Evolutionary conservation across 1,140 invertebrate species (phyloP), one percentile per base, ranked within the genome.

Genomic region (Aethina tumida): DNA sequence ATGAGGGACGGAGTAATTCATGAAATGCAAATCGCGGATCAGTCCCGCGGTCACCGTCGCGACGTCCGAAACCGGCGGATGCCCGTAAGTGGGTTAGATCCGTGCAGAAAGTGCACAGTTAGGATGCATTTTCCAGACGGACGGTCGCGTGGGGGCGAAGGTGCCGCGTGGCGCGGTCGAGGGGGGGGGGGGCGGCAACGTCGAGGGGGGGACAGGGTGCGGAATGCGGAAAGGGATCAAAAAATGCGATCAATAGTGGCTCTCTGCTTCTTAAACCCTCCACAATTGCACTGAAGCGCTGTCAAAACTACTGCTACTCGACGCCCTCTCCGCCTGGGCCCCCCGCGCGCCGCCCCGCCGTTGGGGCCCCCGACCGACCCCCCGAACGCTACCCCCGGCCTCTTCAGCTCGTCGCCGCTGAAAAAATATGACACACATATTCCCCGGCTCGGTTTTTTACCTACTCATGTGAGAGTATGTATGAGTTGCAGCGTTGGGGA

Each of bases 231-330:
- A 55, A 56, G 58, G 59, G 56, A 62, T 60, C 59, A 62, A 62
- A 62, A 62, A 62, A 59, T 60, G 51, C 59, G 59, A 62, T 62
- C 59, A 62, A 62, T 62, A 62, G 54, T 53, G 53, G 47, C 49
- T 53, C 54, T 55, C 51, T 57, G 43, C 58, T 62, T 58, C 59
- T 62, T 61, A 61, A 55, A 61, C 56, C 52, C 58, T 56, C 58
- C 55, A 60, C 59, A 60, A 60, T 59, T 56, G 58, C 55, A 55
- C 52, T 49, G 56, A 56, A 52, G 58, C 59, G 55, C 58, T 59
- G 58, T 59, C 58, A 58, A 60, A 60, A 59, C 57, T 59, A 43
- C 45, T 45, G 45, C 48, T 26, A 33, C 39, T 39, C 47, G n/a
- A n/a, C 45, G 28, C 37, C 38, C 36, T 14, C 33, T 35, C 16